Conservation (phyloP, 2,113 vertebrate genomes). For the Hippocampus guttulatus region DNA sequence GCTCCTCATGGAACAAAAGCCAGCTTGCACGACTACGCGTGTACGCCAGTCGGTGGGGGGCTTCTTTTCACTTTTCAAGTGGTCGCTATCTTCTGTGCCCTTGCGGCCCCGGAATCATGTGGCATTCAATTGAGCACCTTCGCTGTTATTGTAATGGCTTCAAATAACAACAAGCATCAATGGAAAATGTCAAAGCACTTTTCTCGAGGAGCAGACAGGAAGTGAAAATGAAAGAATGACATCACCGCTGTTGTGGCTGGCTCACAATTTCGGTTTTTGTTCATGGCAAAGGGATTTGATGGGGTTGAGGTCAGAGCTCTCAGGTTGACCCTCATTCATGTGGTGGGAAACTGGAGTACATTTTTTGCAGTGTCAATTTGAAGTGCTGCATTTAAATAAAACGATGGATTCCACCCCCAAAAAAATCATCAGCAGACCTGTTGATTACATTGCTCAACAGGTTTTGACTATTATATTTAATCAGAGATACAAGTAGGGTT, state of each 20-base stretch:
- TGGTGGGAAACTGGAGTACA: too few species aligned
- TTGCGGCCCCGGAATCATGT: background rate
- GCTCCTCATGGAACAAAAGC: conserved; percentile 6
- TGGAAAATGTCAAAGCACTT: background rate
- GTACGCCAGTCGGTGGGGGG: background rate
- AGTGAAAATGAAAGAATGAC: background rate
- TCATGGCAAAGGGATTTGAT: too few species aligned
- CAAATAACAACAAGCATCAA: background rate
- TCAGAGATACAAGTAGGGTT: too few species aligned
- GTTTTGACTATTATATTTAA: too few species aligned
- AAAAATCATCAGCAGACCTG: too few species aligned
- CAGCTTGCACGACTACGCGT: background rate
- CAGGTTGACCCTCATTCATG: too few species aligned
- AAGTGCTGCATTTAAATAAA: too few species aligned
- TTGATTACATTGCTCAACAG: too few species aligned
- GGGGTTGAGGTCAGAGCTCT: too few species aligned
- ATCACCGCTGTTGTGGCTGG: background rate
- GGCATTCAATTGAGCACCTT: background rate
- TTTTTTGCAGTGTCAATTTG: too few species aligned
- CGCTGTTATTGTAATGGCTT: background rate
- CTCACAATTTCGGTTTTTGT: too few species aligned
- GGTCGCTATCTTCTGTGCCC: background rate
- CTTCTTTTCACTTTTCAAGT: background rate
- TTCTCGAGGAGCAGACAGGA: background rate
- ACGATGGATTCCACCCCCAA: too few species aligned